These are phyloP conservation scores for Eptesicus fuscus DNA, from an alignment of 2,113 vertebrate genomes.

Conservation along the genomic window DNA sequence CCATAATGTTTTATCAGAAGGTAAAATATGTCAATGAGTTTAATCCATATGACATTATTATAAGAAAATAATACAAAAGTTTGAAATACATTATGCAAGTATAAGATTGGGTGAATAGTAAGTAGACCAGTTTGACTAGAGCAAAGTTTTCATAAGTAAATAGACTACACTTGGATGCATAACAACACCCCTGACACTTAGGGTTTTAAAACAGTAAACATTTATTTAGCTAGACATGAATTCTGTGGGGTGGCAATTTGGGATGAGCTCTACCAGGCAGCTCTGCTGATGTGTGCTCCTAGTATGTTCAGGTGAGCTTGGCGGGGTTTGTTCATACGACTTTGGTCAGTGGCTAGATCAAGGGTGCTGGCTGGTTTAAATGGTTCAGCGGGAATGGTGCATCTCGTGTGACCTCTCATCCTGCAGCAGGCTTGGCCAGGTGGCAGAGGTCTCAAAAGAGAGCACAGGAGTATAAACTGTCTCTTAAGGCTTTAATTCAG, in stretches of 20 bases:
- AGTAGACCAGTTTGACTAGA: neutral
- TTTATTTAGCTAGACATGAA: neutral
- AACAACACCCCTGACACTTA: neutral
- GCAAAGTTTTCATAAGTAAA: neutral
- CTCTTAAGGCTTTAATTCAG: neutral
- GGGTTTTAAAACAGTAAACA: neutral
- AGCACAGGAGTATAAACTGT: neutral
- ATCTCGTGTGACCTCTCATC: neutral
- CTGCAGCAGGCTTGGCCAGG: neutral
- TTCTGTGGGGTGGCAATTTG: neutral
- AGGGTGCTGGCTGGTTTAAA: neutral
- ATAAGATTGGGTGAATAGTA: neutral
- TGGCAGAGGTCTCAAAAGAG: neutral
- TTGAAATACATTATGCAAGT: neutral
- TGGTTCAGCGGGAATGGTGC: neutral
- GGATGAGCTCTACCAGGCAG: neutral
- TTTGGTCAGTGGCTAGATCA: neutral
- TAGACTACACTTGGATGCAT: neutral
- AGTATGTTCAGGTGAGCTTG: neutral
- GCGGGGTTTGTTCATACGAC: neutral
- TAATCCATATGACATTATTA: neutral
- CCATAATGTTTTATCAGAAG: neutral
- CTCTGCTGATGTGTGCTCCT: neutral
- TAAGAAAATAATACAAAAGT: neutral
- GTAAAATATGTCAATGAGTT: neutral